Evolutionary conservation across 2,797 vertebrate species (phyloP), one percentile per base, ranked within the genome.

Genomic region (Falco novaeseelandiae): DNA sequence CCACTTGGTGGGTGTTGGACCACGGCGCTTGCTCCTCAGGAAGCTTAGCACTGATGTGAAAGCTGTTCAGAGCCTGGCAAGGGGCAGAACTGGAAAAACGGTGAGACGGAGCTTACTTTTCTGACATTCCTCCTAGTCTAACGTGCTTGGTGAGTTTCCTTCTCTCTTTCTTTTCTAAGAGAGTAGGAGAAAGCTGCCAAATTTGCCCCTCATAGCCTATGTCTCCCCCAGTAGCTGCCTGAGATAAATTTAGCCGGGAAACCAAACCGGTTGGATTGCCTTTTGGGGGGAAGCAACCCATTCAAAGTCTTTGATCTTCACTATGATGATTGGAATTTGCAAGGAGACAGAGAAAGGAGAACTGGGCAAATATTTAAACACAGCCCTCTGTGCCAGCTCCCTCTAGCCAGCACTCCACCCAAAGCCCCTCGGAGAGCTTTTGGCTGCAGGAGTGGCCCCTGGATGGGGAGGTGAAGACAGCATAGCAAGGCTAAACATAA

Each of bases 241-340:
- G 94, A 88, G 88, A 84, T 89, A 91, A 94, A 91, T 97, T 97
- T 88, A 88, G 82, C 86, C 9, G 15, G 76, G 83, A 96, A 93
- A 83, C 85, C 93, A 94, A 97, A 97, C 96, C 6, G 22, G 95
- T 97, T 87, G 42, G 73, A 85, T 96, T 89, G 92, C 93, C 78
- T 97, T 71, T 85, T 11, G 23, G 27, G 63, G 74, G 91, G 95
- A 83, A 78, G 72, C 77, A 91, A 77, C 73, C 80, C 54, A 51
- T 76, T 83, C 72, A 46, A 40, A 95, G 84, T 65, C 95, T 98
- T 97, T 97, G 91, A 96, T 97, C 95, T 95, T 70, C 2, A 1
- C 63, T 82, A 52, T 30, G 25, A 91, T 30, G 29, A 77, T 70
- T 87, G 93, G 89, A 95, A 97, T 93, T 90, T 72, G 42, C 73